Evolutionary conservation across 2,888 invertebrate genomes (phyloP), one percentile per base, ranked within the genome.

Genomic region (Adela reaumurella): DNA sequence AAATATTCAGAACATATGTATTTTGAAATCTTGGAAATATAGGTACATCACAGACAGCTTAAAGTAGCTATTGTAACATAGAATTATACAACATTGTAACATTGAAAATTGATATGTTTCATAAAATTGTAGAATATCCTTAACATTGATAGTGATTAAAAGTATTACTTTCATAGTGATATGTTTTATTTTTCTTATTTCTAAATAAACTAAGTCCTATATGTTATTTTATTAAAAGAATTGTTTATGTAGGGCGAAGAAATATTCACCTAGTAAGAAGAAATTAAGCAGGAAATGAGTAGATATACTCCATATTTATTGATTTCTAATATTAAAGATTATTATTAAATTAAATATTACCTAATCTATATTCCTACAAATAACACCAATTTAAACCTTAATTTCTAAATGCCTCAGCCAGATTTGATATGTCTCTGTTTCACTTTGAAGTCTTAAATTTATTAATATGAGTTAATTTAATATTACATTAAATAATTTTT

Each of bases 361-460:
- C 35, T 35, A 35, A 35, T 4, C 14, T 35, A n/a, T 35, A 35
- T 3, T 35, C 14, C 6, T 3, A 35, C n/a, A 3, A 35, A 8
- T 69, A 73, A 74, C 74, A 74, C 62, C 70, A 56, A 74, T 69
- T 64, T 65, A 35, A 8, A 35, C 3, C 35, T 59, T 65, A 65
- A 59, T 49, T 49, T 67, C 67, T 73, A 77, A 77, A 78, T 79
- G 78, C 80, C 78, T 71, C 79, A 79, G 78, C 78, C 79, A 78
- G 71, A 62, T 62, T n/a, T 57, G 74, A 78, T 78, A 77, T 79
- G 74, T 80, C 68, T 71, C 65, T 61, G 72, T 77, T 77, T 76
- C 68, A 49, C 68, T 64, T 68, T 64, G 58, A 70, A 71, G 65
- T 70, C 69, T 72, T 74, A 73, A 56, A 59, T 47, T 65, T 64